A percentile compares a stretch with the other conserved stretches of the same genome.
phyloP scores from a whole-genome alignment of 2,888 invertebrate species.

The Exephanes ischioxanthus region DNA sequence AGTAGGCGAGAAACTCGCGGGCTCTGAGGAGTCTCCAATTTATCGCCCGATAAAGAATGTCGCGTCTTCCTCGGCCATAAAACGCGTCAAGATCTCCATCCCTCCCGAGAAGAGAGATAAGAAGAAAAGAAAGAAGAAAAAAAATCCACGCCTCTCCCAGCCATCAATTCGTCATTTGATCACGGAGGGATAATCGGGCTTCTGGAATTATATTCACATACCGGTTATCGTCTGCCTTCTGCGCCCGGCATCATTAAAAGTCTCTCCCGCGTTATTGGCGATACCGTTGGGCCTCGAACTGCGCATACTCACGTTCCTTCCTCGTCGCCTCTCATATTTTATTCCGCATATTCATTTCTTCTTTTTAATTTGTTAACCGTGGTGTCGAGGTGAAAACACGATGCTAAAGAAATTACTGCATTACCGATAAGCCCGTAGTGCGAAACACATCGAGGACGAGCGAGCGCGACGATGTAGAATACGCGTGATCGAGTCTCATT shows the following conservation, averaged over 20 bases:
- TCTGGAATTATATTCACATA: constrained; percentile 75
- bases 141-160: background rate
- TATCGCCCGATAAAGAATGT: constrained; percentile 16
- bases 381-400: constrained; percentile 15
- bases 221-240: constrained; percentile 70
- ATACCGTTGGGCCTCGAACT: constrained; percentile 12
- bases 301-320: constrained; percentile 15
- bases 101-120: background rate
- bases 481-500: background rate
- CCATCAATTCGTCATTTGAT: constrained; percentile 68
- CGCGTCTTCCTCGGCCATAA: background rate
- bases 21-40: constrained; percentile 18
- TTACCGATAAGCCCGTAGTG: background rate
- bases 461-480: constrained; percentile 26
- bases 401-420: background rate
- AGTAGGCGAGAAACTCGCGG: background rate
- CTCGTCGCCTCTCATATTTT: constrained; percentile 29
- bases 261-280: constrained; percentile 43
- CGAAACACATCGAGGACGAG: background rate
- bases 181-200: constrained; percentile 70
- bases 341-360: constrained; percentile 7
- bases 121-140: constrained; percentile 9
- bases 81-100: constrained; percentile 21
- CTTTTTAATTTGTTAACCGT: background rate
- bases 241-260: constrained; percentile 27